Conservation (phyloP, 2,113 vertebrate species). For the Nanorana parkeri region DNA sequence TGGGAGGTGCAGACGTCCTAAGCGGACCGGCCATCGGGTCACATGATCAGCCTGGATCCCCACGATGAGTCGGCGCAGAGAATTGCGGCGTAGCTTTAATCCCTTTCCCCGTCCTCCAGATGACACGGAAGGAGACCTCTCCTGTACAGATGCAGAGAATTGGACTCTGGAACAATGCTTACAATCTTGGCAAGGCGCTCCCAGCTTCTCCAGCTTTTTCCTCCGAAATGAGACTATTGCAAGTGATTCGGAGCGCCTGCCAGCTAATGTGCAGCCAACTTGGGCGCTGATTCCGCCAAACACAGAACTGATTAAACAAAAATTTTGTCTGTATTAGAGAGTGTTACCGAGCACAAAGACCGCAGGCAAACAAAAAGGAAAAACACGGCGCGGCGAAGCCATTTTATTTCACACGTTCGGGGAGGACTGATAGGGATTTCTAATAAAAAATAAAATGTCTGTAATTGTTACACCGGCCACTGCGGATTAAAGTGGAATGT, state of each 20-base stretch:
- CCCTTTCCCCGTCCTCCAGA: background rate
- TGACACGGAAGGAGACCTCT: background rate
- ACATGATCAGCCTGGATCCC: background rate
- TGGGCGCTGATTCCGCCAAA: conserved; percentile 40
- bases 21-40: background rate
- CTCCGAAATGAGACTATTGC: conserved; percentile 31
- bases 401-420: too few species aligned
- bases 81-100: background rate
- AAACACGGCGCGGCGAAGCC: background rate
- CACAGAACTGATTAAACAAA: conserved; percentile 44
- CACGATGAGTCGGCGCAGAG: background rate
- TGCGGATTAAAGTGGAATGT: too few species aligned
- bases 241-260: conserved; percentile 24
- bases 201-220: conserved; percentile 8
- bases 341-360: conserved; percentile 24
- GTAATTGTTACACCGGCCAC: too few species aligned
- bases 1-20: background rate
- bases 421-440: too few species aligned
- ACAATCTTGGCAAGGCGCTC: conserved; percentile 26
- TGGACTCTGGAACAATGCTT: conserved; percentile 1
- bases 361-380: background rate
- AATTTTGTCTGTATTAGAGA: conserved; percentile 34
- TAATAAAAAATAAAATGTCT: too few species aligned
- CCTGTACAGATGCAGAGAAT: conserved; percentile 15
- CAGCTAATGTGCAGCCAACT: conserved; percentile 32